phyloP scores from a whole-genome alignment of 2,113 vertebrate genomes.

The Scatophagus argus region DNA sequence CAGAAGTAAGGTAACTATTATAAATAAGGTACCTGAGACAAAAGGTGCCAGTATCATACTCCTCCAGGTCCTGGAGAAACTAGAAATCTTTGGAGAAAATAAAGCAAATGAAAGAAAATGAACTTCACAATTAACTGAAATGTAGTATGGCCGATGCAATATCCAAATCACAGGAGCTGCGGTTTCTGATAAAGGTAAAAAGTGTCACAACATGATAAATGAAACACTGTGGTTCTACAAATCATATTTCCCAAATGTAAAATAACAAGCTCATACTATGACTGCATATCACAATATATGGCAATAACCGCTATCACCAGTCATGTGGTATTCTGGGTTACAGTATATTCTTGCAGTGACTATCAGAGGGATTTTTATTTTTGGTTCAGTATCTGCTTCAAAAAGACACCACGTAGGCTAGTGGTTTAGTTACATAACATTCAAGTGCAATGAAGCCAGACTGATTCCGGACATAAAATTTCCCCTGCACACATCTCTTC shows the following conservation, averaged over 20 bases:
- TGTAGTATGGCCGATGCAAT: no score
- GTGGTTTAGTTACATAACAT: background rate
- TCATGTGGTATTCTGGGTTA: background rate
- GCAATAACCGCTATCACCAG: no score
- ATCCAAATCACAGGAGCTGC: no score
- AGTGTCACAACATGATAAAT: no score
- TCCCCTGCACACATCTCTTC: background rate
- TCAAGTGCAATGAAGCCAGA: no score
- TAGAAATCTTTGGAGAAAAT: constrained; percentile 73
- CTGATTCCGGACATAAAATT: background rate
- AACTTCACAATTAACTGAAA: no score
- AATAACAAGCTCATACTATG: no score
- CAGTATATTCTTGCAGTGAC: background rate
- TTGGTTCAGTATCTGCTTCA: background rate
- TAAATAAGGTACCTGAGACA: constrained; percentile 85
- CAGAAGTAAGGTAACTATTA: background rate
- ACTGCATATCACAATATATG: no score
- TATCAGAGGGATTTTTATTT: background rate
- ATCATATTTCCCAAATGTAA: no score
- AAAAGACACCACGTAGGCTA: background rate
- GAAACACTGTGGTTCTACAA: no score
- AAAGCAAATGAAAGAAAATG: background rate
- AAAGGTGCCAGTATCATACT: constrained; percentile 90
- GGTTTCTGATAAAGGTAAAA: no score
- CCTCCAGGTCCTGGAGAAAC: constrained; percentile 87